Base-by-base conservation (phyloP, 2,113 vertebrate species). In the Trematomus loennbergii region DNA sequence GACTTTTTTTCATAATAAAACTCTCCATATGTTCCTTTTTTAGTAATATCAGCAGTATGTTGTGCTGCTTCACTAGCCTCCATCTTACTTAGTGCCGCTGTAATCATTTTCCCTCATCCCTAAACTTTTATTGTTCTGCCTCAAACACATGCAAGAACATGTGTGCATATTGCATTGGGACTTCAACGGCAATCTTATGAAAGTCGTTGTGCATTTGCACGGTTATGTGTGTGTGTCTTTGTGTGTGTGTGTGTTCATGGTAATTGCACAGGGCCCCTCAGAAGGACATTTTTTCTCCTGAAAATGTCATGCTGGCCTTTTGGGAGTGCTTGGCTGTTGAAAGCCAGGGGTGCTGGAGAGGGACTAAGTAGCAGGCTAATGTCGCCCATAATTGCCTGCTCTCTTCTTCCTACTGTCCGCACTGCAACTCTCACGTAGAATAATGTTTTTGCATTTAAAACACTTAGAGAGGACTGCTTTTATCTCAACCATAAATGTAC, bases 271-370 rank as follows among this genome's bases (percentile, higher is more conserved):
- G 66, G 81, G 83, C 72, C 79, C 89, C 86, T 91, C 84, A 83
- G 85, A 86, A 87, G 87, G 76, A 62, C 78, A 7, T 81, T 83
- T 88, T 92, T 92, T 89, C 87, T 87, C 82, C 81, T 89, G 87
- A 91, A 95, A 94, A 94, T 94, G 92, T 94, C 93, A 95, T 75
- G 60, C 78, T 94, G 93, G 91, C 93, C 92, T 94, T 94, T 95
- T 81, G 91, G 87, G 78, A 88, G 71, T 60, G 79, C 91, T 89
- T 87, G 60, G 92, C 73, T 55, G 79, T 25, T 88, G 82, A 91
- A 90, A 92, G 87, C 81, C 78, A 76, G 72, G 67, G 85, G 72
- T 80, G 57, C 70, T 36, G 52, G 77, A 85, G 68, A 68, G 82
- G 70, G 82, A 83, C 81, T 82, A 82, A 78, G 82, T 83, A 81